A percentile compares a stretch with the other conserved stretches of the same genome.
Conservation (phyloP, 2,113 vertebrate species). For the Muntiacus reevesi region DNA sequence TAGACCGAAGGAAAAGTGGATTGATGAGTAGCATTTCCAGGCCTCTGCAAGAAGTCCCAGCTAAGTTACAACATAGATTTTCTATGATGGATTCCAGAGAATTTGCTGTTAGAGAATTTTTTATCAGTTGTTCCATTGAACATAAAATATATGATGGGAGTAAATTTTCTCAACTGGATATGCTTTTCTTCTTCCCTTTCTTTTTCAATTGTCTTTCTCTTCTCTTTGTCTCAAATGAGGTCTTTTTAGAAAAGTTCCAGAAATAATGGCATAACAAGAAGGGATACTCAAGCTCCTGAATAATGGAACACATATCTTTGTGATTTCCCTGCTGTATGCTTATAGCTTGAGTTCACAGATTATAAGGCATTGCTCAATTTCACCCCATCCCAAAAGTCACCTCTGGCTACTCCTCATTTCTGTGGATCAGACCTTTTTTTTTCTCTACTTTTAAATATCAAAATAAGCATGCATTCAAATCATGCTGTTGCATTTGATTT, state of each 20-base stretch:
- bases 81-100: constrained; percentile 8
- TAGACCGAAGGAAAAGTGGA: not conserved
- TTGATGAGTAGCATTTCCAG: not conserved
- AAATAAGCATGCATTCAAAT: not conserved
- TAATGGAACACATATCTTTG: not conserved
- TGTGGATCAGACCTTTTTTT: not conserved
- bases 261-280: not conserved
- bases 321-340: not conserved
- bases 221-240: not conserved
- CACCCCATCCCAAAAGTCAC: not conserved
- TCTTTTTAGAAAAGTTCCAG: not conserved
- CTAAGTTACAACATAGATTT: not conserved
- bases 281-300: not conserved
- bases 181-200: not conserved
- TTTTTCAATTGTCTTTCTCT: not conserved
- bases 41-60: not conserved
- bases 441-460: not conserved
- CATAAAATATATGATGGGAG: not conserved
- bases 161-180: constrained; percentile 13
- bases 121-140: not conserved
- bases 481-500: not conserved
- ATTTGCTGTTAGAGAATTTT: not conserved
- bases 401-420: not conserved
- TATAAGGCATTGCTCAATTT: not conserved
- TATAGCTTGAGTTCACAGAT: not conserved